These are phyloP conservation scores for Harpalus rubripes DNA, from an alignment of 2,888 invertebrate genomes.

Conservation along the genomic window DNA sequence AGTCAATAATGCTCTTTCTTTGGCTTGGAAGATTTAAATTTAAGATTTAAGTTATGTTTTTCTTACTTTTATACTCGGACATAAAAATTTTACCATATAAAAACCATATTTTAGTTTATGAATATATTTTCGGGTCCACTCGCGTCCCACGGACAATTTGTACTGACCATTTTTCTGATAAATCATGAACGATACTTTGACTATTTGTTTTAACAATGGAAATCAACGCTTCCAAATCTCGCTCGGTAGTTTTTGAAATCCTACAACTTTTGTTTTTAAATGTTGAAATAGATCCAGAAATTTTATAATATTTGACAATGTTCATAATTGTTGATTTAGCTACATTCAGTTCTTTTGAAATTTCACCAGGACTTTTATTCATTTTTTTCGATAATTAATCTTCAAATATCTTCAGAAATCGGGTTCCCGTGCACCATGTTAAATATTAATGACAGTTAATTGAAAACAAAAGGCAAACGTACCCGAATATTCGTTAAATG, in stretches of 20 bases:
- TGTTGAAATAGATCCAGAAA: not conserved
- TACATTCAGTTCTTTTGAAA: not conserved
- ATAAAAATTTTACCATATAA: not conserved
- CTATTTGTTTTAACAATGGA: not conserved
- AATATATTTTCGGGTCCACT: not conserved
- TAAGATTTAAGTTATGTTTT: not conserved
- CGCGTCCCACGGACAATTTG: not conserved
- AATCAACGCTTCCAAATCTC: not conserved
- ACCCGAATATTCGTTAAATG: not conserved
- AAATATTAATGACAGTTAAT: not conserved
- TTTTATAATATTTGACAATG: not conserved
- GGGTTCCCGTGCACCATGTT: not conserved
- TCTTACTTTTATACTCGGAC: not conserved
- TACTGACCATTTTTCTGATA: not conserved
- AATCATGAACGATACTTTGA: not conserved
- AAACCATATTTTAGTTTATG: not conserved
- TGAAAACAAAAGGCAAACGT: conserved; percentile 1
- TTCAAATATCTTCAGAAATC: not conserved
- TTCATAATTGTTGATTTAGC: conserved; percentile 1
- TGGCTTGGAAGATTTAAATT: not conserved
- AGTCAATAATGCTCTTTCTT: not conserved
- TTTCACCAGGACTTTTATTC: not conserved
- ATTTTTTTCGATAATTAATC: not conserved
- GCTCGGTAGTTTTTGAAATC: not conserved
- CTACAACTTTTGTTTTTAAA: not conserved